Conservation (phyloP, 1,140 invertebrate genomes). For the Zaprionus camerounensis region DNA sequence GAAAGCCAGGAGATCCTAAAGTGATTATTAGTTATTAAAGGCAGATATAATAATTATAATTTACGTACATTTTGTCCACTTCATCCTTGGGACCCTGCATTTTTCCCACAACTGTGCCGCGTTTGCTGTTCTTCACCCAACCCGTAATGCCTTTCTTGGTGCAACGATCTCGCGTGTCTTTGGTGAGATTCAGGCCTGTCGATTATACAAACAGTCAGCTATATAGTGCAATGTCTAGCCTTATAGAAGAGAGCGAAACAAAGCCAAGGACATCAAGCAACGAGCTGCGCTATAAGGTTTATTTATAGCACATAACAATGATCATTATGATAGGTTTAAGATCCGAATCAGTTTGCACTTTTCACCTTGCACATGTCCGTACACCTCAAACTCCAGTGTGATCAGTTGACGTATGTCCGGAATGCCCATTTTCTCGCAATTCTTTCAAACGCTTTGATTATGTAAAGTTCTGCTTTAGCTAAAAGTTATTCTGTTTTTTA, state of each 20-base stretch:
- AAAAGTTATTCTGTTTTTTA: not conserved
- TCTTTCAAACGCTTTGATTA: slow-evolving; percentile 15
- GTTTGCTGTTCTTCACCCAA: slow-evolving; percentile 96
- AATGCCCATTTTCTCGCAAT: slow-evolving; percentile 85
- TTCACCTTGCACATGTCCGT: slow-evolving; percentile 93
- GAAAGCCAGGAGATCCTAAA: slow-evolving; percentile 92
- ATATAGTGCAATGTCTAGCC: slow-evolving; percentile 17
- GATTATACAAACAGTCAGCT: slow-evolving; percentile 47
- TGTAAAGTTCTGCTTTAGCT: slow-evolving; percentile 32
- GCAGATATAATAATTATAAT: not conserved
- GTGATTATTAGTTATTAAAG: not conserved
- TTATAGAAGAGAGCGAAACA: slow-evolving; percentile 40
- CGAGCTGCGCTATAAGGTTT: slow-evolving; percentile 39
- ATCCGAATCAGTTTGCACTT: not conserved
- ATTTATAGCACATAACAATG: slow-evolving; percentile 54
- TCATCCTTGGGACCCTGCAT: slow-evolving; percentile 92
- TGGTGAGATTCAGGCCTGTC: slow-evolving; percentile 93
- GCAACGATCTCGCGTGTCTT: slow-evolving; percentile 92
- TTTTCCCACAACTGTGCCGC: slow-evolving; percentile 93
- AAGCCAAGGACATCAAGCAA: slow-evolving; percentile 65
- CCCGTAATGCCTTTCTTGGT: slow-evolving; percentile 90
- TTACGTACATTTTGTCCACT: slow-evolving; percentile 93
- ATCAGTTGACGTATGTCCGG: slow-evolving; percentile 87
- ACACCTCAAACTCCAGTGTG: slow-evolving; percentile 95
- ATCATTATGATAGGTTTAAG: not conserved